These are phyloP conservation scores for Brachionus calyciflorus DNA, from an alignment of 1,140 invertebrate genomes.

Conservation along the genomic window DNA sequence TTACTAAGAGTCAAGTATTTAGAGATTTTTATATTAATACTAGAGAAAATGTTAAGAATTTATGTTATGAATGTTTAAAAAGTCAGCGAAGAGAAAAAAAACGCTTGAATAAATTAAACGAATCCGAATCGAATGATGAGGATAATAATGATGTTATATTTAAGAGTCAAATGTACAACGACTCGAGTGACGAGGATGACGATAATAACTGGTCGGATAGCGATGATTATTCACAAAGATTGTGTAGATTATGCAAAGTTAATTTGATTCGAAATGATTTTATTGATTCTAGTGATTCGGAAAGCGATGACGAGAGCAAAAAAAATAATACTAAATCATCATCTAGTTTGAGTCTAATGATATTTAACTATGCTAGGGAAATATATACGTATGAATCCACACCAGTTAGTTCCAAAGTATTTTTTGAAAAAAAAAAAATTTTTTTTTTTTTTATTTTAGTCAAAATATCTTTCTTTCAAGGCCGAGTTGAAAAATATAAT, in stretches of 20 bases:
- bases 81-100: neutral
- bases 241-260: neutral
- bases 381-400: conserved; percentile 28
- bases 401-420: neutral
- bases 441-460: too few species aligned
- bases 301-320: neutral
- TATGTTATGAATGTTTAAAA: neutral
- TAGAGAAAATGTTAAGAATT: neutral
- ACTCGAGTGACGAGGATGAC: neutral
- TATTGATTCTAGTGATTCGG: neutral
- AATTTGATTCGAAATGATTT: neutral
- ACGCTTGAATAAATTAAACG: neutral
- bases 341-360: neutral
- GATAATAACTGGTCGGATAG: neutral
- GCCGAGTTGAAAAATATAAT: conserved; percentile 23
- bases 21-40: neutral
- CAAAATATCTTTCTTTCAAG: neutral
- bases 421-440: neutral
- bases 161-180: neutral
- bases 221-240: neutral
- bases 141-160: conserved; percentile 28
- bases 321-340: neutral
- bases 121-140: neutral
- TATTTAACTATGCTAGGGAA: conserved; percentile 34
- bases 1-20: neutral